Evolutionary conservation across 2,797 vertebrate species (phyloP).

Genomic region (Onychomys arenicola): DNA sequence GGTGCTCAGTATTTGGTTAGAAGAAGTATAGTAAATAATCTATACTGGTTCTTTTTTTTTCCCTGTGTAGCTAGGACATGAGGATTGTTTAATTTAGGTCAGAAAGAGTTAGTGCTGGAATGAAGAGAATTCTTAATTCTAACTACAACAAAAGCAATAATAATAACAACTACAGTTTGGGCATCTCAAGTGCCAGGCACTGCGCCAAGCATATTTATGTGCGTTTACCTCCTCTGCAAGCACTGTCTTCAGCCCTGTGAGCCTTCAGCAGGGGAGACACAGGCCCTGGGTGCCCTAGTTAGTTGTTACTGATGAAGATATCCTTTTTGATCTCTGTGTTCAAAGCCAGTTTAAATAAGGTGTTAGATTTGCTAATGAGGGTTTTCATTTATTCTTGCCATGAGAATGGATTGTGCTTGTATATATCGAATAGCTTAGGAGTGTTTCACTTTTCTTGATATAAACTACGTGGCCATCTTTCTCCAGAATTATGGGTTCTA

Average conservation of each 20-base stretch:
- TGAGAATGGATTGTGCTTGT: conserved; percentile 46
- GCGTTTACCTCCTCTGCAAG: background rate
- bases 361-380: conserved; percentile 41
- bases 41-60: background rate
- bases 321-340: conserved; percentile 65
- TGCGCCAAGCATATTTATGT: background rate
- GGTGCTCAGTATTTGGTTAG: background rate
- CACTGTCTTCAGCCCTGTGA: background rate
- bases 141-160: background rate
- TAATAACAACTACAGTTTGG: conserved; percentile 2
- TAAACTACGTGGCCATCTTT: conserved; percentile 10
- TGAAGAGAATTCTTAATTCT: conserved; percentile 49
- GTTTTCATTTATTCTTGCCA: conserved; percentile 21
- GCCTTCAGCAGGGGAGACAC: background rate
- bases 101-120: conserved; percentile 24
- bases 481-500: conserved; percentile 6
- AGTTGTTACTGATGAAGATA: conserved; percentile 12
- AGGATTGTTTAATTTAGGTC: conserved; percentile 61
- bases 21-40: background rate
- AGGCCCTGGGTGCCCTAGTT: background rate
- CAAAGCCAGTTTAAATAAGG: conserved; percentile 64
- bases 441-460: conserved; percentile 52
- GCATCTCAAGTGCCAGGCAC: background rate
- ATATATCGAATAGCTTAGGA: conserved; percentile 51
- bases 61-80: background rate